Evolutionary conservation across 2,113 vertebrate species (phyloP).

Genomic region (Rhizomys pruinosus): DNA sequence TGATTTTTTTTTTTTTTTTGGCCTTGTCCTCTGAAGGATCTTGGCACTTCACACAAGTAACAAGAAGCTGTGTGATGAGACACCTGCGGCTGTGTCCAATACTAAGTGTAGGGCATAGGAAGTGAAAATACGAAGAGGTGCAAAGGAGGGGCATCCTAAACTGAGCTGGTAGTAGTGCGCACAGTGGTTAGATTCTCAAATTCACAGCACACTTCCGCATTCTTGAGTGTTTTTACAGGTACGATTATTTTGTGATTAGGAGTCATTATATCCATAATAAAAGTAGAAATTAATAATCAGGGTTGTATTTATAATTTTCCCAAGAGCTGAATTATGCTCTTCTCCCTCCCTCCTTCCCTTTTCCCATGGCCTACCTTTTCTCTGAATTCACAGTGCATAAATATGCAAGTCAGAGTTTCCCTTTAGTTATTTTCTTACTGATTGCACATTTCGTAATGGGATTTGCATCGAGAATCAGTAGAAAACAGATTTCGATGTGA

Average conservation of each 20-base stretch:
- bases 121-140: background rate
- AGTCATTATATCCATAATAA: background rate
- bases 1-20: constrained; percentile 53
- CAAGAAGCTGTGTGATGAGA: constrained; percentile 56
- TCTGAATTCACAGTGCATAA: background rate
- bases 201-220: background rate
- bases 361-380: background rate
- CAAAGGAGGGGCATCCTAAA: background rate
- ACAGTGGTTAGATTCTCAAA: background rate
- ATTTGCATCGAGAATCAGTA: constrained; percentile 2
- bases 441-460: constrained; percentile 5
- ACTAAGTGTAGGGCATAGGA: constrained; percentile 31
- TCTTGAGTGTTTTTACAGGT: constrained; percentile 13
- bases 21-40: constrained; percentile 53
- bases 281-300: constrained; percentile 39
- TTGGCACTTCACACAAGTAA: constrained; percentile 51
- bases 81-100: constrained; percentile 18
- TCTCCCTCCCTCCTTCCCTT: background rate
- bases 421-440: background rate
- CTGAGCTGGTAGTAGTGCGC: background rate
- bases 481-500: constrained; percentile 39
- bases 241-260: background rate
- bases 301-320: background rate
- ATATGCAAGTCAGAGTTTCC: background rate
- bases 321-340: background rate